Evolutionary conservation across 2,888 invertebrate species (phyloP), one percentile per base, ranked within the genome.

Genomic region (Drosophila multiciliata): DNA sequence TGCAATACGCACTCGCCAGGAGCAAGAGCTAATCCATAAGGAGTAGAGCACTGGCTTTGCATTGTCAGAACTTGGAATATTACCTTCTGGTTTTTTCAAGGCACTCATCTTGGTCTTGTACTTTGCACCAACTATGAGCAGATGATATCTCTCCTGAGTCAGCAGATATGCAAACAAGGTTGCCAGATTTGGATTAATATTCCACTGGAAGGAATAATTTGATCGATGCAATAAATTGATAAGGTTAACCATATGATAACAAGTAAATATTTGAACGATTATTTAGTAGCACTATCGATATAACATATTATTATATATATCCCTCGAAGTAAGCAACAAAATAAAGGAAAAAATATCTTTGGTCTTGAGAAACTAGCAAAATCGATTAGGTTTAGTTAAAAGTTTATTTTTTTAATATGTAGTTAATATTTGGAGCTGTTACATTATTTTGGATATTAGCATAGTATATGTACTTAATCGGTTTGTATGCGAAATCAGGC

Each of bases 1-100:
- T 15, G 98, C 99, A 90, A 98, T 97, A 85, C 98, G 94, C 62
- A 98, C 98, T 80, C 98, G 95, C 98, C 98, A 98, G 0, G 98
- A 96, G 91, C 98, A 98, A 32, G 98, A 98, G 93, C 98, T 98
- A 90, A 97, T 95, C 96, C 97, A 98, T 94, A 97, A 98, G 42
- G 98, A 97, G 93, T 97, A 98, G 45, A 98, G 94, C 92, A 97
- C 94, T 2, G 80, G 96, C 97, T 97, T 94, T 65, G 61, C 59
- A 48, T 66, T n/a, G 32, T 9, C 57, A 3, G 57, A 63, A 23
- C 38, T 73, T 6, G 61, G 17, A 0, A 20, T 50, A 5, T 58
- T 50, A 11, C 7, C n/a, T 2, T 1, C 7, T 2, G 58, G 26
- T 20, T 42, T 48, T 29, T 54, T 35, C 8, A 73, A 9, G n/a